Base-by-base conservation (phyloP, 2,797 vertebrate genomes). In the Buceros bicornis region DNA sequence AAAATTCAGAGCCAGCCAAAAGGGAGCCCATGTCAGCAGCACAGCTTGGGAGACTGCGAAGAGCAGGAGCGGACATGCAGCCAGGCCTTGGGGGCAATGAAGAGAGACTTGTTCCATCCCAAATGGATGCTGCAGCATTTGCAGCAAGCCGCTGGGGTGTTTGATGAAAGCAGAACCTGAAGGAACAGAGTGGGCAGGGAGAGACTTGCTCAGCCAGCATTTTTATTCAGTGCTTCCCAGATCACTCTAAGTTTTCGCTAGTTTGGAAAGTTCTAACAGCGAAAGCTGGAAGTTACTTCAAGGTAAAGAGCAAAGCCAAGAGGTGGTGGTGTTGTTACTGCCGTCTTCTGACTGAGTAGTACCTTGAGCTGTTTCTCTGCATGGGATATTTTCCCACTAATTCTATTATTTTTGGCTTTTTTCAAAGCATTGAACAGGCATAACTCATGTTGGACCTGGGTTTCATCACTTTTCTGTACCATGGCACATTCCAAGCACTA, bases 261-360 rank as follows among this genome's bases (percentile, higher is more conserved):
- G 7, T 61, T 71, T 11, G 26, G 18, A 7, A 72, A 88, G 61
- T 48, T n/a, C 54, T 29, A 28, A 28, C 45, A 16, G 33, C 26
- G 37, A 31, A 54, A 28, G 48, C 57, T 61, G 15, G 31, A 56
- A 19, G 54, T 31, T 15, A 3, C 74, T 64, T 28, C 29, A 43
- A 53, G 40, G n/a, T 71, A 67, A 40, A 69, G 42, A 91, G 69
- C 45, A 50, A 10, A 62, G 57, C n/a, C 4, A 11, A 70, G 35
- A 14, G 28, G 89, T 79, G 53, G 5, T 56, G 42, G 31, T 78
- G 77, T 65, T 82, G 42, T 90, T 90, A 92, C 82, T 95, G 73
- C 86, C 87, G 88, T 65, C 90, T 97, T 94, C 93, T 95, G 93
- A 94, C 72, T 94, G 72, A 10, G 24, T 40, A 54, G 13, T 35